Evolutionary conservation across 2,797 vertebrate genomes (phyloP), one percentile per base, ranked within the genome.

Genomic region (Sciurus carolinensis): DNA sequence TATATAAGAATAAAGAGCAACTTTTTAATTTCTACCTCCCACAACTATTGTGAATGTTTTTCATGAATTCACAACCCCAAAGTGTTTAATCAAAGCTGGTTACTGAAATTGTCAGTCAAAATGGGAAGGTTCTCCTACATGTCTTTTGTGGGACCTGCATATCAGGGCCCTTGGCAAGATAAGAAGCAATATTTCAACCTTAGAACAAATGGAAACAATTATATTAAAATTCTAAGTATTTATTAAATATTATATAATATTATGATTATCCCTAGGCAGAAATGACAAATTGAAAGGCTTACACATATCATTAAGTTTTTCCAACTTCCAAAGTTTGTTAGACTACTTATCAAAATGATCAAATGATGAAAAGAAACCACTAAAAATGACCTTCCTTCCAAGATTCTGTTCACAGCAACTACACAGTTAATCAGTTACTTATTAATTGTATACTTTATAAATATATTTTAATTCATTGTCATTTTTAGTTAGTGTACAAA

Each of bases 391-490:
- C 62, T 86, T 95, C 36, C 39, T 83, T 36, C 52, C 33, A 80
- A 6, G 0, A 28, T 39, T 62, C 15, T 36, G 15, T 69, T 89
- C 33, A 83, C 4, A 86, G 71, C 77, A 87, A 79, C 22, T 64
- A 66, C 44, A 69, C 0, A 66, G 36, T 62, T 94, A 73, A 75
- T 76, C 26, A 75, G 8, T 47, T 77, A 36, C 7, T 72, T 11
- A 59, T 12, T 88, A 80, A 92, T 36, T 85, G 71, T 5, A 67
- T 15, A 75, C 36, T 83, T 87, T 59, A 75, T 33, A 91, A 67
- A 82, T 64, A 47, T 57, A 92, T 76, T 87, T 82, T 82, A 92
- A 94, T 47, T 67, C 13, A 83, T 82, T 83, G 28, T 83, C 82
- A 87, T 69, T 95, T 90, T 39, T 64, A 89, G 33, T 10, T 50